Conservation (phyloP, 2,888 invertebrate genomes). For the Kryphioiulus occultus region DNA sequence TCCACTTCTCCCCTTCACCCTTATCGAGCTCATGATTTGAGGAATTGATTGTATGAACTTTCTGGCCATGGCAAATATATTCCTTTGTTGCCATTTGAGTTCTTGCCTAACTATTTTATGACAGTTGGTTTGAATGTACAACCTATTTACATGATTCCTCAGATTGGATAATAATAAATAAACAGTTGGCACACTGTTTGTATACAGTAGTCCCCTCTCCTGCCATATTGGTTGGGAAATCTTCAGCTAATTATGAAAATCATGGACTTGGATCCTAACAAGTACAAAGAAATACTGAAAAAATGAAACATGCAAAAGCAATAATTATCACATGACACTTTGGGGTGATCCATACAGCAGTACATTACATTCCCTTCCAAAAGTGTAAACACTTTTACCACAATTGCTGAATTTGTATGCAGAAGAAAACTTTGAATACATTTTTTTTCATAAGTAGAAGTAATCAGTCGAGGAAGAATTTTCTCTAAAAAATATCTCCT, state of each 20-base stretch:
- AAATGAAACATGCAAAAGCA: neutral
- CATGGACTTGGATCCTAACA: too few species aligned
- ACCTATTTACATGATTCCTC: neutral
- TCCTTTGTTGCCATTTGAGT: neutral
- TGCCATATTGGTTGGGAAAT: neutral
- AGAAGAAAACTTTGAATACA: too few species aligned
- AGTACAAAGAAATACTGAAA: neutral
- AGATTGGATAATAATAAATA: conserved; percentile 17
- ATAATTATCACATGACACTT: neutral
- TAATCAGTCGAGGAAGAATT: too few species aligned
- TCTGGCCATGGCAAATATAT: neutral
- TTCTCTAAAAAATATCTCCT: too few species aligned
- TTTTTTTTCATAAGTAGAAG: too few species aligned
- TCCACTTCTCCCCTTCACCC: neutral
- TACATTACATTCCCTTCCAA: too few species aligned
- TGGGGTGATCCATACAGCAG: too few species aligned
- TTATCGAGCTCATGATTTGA: neutral
- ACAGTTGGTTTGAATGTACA: neutral
- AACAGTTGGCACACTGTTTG: neutral
- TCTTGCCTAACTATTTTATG: neutral
- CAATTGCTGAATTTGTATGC: too few species aligned
- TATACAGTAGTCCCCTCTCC: neutral
- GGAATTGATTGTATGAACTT: neutral
- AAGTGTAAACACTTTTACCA: too few species aligned
- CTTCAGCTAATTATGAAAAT: too few species aligned